Percentiles rank a stretch among this genome's conserved stretches.
phyloP scores from a whole-genome alignment of 2,888 invertebrate genomes.

The Dasysyrphus albostriatus region DNA sequence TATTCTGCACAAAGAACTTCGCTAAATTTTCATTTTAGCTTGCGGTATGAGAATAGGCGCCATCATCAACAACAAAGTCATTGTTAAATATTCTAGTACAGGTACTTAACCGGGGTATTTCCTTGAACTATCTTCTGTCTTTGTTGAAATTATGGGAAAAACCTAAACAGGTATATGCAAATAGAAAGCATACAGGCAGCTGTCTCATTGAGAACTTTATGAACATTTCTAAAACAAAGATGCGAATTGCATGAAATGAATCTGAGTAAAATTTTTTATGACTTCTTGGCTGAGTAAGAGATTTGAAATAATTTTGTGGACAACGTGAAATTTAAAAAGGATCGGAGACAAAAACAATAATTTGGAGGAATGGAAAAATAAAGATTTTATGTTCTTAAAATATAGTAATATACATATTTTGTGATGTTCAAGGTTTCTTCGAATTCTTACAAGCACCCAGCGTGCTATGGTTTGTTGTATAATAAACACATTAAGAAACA shows the following conservation, averaged over 20 bases:
- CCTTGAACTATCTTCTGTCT: neutral
- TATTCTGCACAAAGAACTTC: slow-evolving; percentile 33
- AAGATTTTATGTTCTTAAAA: neutral
- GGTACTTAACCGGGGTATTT: slow-evolving; percentile 23
- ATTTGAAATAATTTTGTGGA: neutral
- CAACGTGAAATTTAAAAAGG: neutral
- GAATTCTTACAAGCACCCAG: neutral
- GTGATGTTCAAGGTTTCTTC: neutral
- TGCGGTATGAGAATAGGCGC: slow-evolving; percentile 52
- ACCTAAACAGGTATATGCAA: slow-evolving; percentile 15
- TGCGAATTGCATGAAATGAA: neutral
- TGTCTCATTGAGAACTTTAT: slow-evolving; percentile 15
- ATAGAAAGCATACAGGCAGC: neutral
- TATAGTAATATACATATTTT: neutral
- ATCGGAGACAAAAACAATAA: neutral
- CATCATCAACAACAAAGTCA: slow-evolving; percentile 22
- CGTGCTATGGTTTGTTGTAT: slow-evolving; percentile 5
- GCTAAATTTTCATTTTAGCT: slow-evolving; percentile 15
- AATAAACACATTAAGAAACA: slow-evolving; percentile 9
- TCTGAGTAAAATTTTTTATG: neutral
- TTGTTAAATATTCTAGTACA: slow-evolving; percentile 6
- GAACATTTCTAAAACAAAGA: neutral
- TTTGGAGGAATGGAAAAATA: neutral
- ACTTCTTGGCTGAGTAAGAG: neutral
- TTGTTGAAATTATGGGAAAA: neutral